Percentiles rank a stretch among this genome's conserved stretches.
phyloP scores from a whole-genome alignment of 2,113 vertebrate species.

The Mobula birostris region DNA sequence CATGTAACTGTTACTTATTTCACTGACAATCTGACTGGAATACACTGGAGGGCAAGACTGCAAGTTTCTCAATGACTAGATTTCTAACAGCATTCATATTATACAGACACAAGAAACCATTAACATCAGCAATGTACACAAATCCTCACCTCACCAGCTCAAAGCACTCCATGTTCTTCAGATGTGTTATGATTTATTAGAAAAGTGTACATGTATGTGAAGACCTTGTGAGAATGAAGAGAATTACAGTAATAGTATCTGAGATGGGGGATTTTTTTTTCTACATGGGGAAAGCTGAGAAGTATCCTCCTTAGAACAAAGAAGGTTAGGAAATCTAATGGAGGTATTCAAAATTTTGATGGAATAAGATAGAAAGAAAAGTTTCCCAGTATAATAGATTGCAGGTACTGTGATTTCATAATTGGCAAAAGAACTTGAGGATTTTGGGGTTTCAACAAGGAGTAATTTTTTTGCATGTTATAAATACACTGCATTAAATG shows the following conservation, averaged over 20 bases:
- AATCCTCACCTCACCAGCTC: too few species aligned
- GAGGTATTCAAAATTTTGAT: neutral
- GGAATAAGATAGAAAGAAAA: neutral
- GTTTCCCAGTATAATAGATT: neutral
- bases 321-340: neutral
- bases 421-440: neutral
- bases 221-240: neutral
- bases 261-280: neutral
- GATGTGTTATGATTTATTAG: neutral
- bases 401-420: neutral
- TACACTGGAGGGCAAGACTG: neutral
- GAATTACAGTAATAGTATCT: neutral
- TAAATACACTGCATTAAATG: neutral
- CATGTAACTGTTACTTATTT: neutral
- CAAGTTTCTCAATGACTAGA: neutral
- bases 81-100: neutral
- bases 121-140: neutral
- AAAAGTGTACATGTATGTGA: neutral
- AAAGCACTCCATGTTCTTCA: neutral
- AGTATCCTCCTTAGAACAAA: neutral
- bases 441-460: neutral
- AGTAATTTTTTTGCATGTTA: neutral
- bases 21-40: neutral
- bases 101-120: neutral
- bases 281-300: neutral